A percentile compares a stretch with the other conserved stretches of the same genome.
Conservation (phyloP, 2,888 invertebrate genomes). For the Iphiclides podalirius region DNA sequence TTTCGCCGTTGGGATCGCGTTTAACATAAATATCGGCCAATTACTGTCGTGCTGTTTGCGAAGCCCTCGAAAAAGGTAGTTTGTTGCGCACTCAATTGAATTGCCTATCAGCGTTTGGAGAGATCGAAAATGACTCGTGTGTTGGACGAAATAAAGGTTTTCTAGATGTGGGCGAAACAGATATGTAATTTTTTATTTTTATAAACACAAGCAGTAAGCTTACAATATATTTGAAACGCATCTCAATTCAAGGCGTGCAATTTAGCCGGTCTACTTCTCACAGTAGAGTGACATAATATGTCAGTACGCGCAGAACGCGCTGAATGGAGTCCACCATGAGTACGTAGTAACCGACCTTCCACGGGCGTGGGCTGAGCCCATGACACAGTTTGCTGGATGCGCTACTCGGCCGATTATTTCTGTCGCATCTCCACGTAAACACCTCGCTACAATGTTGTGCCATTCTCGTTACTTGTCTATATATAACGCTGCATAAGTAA, state of each 20-base stretch:
- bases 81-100: background rate
- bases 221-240: too few species aligned
- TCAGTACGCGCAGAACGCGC: too few species aligned
- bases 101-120: background rate
- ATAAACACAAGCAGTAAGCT: too few species aligned
- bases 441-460: slow-evolving; percentile 15
- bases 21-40: slow-evolving; percentile 3
- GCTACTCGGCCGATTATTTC: slow-evolving; percentile 61
- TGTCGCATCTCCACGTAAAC: slow-evolving; percentile 56
- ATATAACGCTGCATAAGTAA: background rate
- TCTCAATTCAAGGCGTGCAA: too few species aligned
- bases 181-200: too few species aligned
- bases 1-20: slow-evolving; percentile 3
- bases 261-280: too few species aligned
- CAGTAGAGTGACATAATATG: too few species aligned
- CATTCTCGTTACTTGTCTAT: too few species aligned
- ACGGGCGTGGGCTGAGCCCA: slow-evolving; percentile 71
- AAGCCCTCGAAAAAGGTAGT: background rate
- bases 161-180: too few species aligned
- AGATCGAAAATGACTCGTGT: too few species aligned
- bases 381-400: slow-evolving; percentile 73
- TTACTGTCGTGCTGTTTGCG: slow-evolving; percentile 15
- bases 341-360: slow-evolving; percentile 58
- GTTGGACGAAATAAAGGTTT: too few species aligned
- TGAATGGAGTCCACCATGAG: background rate